Percentiles rank a stretch among this genome's conserved stretches.
Evolutionary conservation across 2,113 vertebrate species (phyloP).

Genomic region (Ovis aries): DNA sequence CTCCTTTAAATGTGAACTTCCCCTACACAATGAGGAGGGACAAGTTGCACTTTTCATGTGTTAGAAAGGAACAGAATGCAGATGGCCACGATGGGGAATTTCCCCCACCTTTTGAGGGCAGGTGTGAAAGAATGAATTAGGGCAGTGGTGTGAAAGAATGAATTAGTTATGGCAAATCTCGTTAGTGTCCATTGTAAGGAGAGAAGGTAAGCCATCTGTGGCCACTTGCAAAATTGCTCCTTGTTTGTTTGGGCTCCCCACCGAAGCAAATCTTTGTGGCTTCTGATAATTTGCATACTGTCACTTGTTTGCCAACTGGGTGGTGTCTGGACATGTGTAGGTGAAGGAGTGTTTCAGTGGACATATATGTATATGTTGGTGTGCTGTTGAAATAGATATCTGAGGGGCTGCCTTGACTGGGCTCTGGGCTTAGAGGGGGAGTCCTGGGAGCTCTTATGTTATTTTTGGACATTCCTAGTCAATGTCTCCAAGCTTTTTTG

Average conservation of each 20-base stretch:
- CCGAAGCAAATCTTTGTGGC: conserved; percentile 77
- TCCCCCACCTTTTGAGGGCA: conserved; percentile 37
- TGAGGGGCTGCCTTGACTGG: conserved; percentile 62
- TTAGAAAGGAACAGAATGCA: conserved; percentile 57
- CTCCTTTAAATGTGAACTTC: neutral
- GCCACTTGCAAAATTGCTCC: conserved; percentile 77
- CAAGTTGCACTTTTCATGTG: conserved; percentile 45
- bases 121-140: conserved; percentile 39
- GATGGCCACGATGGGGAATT: conserved; percentile 23
- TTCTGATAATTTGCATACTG: conserved; percentile 71
- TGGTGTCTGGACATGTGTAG: conserved; percentile 65
- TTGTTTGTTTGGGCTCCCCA: conserved; percentile 79
- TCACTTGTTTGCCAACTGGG: conserved; percentile 79
- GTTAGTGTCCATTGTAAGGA: conserved; percentile 79
- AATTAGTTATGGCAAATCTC: conserved; percentile 85
- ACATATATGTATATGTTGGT: conserved; percentile 48
- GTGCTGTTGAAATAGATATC: conserved; percentile 67
- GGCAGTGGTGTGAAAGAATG: conserved; percentile 77
- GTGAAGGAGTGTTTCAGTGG: conserved; percentile 21
- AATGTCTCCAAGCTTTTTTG: conserved; percentile 30
- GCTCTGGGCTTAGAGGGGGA: conserved; percentile 67
- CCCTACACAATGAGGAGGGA: neutral
- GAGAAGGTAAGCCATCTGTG: conserved; percentile 78
- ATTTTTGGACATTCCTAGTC: conserved; percentile 68
- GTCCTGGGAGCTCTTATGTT: conserved; percentile 73